Evolutionary conservation across 2,113 vertebrate species (phyloP).

Genomic region (Chaenocephalus aceratus): DNA sequence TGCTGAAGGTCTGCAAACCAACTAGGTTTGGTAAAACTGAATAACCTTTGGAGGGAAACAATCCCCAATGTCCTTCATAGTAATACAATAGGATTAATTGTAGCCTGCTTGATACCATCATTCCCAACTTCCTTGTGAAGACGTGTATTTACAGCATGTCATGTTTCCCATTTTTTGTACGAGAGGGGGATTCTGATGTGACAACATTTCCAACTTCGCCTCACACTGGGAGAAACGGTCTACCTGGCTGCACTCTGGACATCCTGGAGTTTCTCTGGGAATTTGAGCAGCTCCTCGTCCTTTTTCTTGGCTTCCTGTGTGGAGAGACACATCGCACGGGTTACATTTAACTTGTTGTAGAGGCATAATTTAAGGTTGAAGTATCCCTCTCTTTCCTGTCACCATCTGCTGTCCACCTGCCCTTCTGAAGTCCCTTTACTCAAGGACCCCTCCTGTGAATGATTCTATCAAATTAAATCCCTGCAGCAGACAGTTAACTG

Average conservation of each 20-base stretch:
- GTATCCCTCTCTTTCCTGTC: slow-evolving; percentile 39
- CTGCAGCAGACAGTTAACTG: background rate
- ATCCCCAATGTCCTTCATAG: too few species aligned
- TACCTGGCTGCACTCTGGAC: slow-evolving; percentile 94
- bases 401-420: slow-evolving; percentile 60
- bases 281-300: slow-evolving; percentile 89
- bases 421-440: slow-evolving; percentile 21
- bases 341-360: slow-evolving; percentile 10
- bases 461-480: background rate
- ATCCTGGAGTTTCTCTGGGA: slow-evolving; percentile 91
- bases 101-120: background rate
- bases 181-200: background rate
- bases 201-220: background rate
- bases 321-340: background rate
- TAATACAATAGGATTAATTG: too few species aligned
- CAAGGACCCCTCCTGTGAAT: background rate
- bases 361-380: background rate
- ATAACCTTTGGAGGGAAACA: too few species aligned
- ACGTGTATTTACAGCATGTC: background rate
- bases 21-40: background rate
- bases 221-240: slow-evolving; percentile 12
- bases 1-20: too few species aligned
- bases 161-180: background rate
- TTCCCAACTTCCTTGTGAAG: background rate
- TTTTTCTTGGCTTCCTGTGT: slow-evolving; percentile 96